Conservation (phyloP, 35 echinoderm and acorn worm genomes). For the Apostichopus parvimensis region DNA sequence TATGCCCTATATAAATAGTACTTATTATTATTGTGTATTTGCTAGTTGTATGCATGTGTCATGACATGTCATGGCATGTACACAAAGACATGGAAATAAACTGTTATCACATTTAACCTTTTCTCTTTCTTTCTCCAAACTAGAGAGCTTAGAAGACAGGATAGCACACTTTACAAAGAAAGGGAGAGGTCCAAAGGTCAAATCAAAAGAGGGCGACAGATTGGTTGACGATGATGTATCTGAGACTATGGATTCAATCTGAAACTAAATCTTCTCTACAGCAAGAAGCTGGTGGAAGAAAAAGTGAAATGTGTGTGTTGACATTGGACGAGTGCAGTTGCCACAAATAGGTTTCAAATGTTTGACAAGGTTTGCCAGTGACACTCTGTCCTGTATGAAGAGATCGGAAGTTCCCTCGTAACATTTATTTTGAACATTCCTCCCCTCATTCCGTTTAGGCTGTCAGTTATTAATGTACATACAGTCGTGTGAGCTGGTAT, state of each 20-base stretch:
- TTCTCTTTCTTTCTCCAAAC: neutral
- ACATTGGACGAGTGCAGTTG: too few relatives aligned
- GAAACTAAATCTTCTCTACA: neutral
- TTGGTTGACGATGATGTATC: neutral
- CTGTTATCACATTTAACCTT: neutral
- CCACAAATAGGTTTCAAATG: too few relatives aligned
- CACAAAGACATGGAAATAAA: neutral
- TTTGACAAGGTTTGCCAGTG: too few relatives aligned
- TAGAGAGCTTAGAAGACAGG: conserved; percentile 31
- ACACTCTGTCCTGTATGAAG: too few relatives aligned
- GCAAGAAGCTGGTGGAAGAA: too few relatives aligned
- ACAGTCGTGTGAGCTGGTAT: too few relatives aligned
- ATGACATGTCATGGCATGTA: neutral
- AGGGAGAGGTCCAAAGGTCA: conserved; percentile 17
- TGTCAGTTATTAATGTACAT: too few relatives aligned
- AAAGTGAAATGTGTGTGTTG: too few relatives aligned
- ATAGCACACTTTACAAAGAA: conserved; percentile 32
- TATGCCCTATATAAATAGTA: too few relatives aligned
- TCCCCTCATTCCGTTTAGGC: too few relatives aligned
- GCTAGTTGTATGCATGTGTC: neutral
- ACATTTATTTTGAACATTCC: too few relatives aligned
- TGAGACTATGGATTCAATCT: neutral
- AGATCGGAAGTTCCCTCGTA: too few relatives aligned
- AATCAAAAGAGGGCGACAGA: neutral
- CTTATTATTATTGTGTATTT: neutral